Conservation (phyloP, 2,888 invertebrate genomes). For the Ptychoptera contaminata region DNA sequence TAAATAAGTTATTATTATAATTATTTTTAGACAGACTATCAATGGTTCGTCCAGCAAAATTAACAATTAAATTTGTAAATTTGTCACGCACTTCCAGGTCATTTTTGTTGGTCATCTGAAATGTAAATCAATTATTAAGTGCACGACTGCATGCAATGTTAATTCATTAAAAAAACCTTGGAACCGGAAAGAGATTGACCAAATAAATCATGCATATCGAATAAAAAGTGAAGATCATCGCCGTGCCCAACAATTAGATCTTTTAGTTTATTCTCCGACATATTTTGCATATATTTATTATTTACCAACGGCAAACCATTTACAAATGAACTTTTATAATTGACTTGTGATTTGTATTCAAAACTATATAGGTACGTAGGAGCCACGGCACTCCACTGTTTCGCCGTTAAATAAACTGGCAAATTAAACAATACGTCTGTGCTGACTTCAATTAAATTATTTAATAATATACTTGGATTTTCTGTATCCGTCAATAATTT, state of each 20-base stretch:
- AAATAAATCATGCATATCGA: constrained; percentile 44
- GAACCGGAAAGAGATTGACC: constrained; percentile 36
- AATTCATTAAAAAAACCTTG: constrained; percentile 14
- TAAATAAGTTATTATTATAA: constrained; percentile 25
- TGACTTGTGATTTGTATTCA: constrained; percentile 47
- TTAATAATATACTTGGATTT: constrained; percentile 20
- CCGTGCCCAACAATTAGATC: constrained; percentile 43
- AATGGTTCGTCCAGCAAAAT: constrained; percentile 37
- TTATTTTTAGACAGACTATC: constrained; percentile 19
- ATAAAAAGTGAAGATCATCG: constrained; percentile 56
- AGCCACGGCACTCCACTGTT: constrained; percentile 49
- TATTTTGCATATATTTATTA: constrained; percentile 16
- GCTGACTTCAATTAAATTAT: constrained; percentile 28
- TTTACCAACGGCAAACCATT: constrained; percentile 45
- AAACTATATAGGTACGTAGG: constrained; percentile 59
- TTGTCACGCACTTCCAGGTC: constrained; percentile 48
- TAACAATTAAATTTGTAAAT: constrained; percentile 47
- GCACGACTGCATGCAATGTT: no score
- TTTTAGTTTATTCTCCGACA: constrained; percentile 11
- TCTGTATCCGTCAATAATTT: constrained; percentile 20
- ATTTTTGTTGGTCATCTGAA: constrained; percentile 27
- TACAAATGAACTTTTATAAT: constrained; percentile 46
- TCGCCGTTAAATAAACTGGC: constrained; percentile 54
- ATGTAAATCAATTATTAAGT: not conserved
- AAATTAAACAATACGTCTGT: constrained; percentile 63